phyloP scores from a whole-genome alignment of 2,888 invertebrate species.

The Timema podura region DNA sequence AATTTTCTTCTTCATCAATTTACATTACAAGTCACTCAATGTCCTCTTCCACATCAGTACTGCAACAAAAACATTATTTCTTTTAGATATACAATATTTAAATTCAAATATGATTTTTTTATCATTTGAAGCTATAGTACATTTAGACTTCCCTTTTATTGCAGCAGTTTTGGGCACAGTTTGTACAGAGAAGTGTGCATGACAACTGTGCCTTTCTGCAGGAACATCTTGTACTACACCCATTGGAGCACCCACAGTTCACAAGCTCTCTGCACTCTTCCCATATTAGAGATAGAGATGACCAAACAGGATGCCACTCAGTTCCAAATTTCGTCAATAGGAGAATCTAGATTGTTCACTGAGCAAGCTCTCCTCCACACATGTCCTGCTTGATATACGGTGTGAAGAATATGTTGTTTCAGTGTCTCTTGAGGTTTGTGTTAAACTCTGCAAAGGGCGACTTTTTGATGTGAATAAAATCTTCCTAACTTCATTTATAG shows the following conservation, averaged over 20 bases:
- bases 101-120: too few relatives aligned
- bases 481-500: neutral
- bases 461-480: neutral
- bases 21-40: too few relatives aligned
- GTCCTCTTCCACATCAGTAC: too few relatives aligned
- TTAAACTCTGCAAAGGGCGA: neutral
- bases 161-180: too few relatives aligned
- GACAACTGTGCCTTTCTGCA: neutral
- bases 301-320: neutral
- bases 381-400: neutral
- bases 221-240: neutral
- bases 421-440: neutral
- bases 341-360: neutral
- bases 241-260: neutral
- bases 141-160: too few relatives aligned
- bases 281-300: neutral
- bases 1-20: too few relatives aligned
- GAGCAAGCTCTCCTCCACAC: neutral
- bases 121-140: too few relatives aligned
- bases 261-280: slow-evolving; percentile 1
- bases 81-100: too few relatives aligned
- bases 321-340: neutral
- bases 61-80: too few relatives aligned
- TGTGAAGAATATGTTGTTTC: neutral
- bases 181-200: neutral